These are phyloP conservation scores for Cricetomys ansorgei DNA, from an alignment of 2,113 vertebrate species.

Conservation along the genomic window DNA sequence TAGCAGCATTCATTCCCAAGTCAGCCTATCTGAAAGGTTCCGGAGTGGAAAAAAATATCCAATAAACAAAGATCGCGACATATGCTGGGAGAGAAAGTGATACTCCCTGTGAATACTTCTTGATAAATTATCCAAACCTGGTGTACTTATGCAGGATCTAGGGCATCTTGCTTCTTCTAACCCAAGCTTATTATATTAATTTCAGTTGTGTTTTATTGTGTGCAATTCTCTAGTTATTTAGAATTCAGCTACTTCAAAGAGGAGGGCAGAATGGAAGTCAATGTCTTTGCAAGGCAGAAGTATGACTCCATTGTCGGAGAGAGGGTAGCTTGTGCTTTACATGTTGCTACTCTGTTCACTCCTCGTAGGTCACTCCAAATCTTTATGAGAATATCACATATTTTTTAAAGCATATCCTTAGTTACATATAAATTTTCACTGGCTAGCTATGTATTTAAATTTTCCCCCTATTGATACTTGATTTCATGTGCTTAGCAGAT, in stretches of 20 bases:
- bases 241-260: slow-evolving; percentile 7
- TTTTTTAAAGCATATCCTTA: slow-evolving; percentile 73
- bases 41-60: slow-evolving; percentile 45
- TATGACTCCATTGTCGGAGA: slow-evolving; percentile 12
- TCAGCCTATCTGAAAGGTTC: slow-evolving; percentile 33
- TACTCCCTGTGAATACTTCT: slow-evolving; percentile 56
- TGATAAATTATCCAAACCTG: slow-evolving; percentile 60
- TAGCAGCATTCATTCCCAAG: slow-evolving; percentile 50
- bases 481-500: slow-evolving; percentile 73
- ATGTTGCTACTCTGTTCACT: slow-evolving; percentile 63
- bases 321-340: slow-evolving; percentile 74
- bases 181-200: slow-evolving; percentile 39
- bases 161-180: slow-evolving; percentile 7
- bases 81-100: slow-evolving; percentile 52
- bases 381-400: slow-evolving; percentile 79
- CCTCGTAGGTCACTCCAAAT: slow-evolving; percentile 67
- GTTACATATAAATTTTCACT: slow-evolving; percentile 76
- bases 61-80: slow-evolving; percentile 66
- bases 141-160: slow-evolving; percentile 30
- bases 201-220: slow-evolving; percentile 11
- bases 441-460: slow-evolving; percentile 62
- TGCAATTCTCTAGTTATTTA: background rate
- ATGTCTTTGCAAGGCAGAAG: slow-evolving; percentile 11
- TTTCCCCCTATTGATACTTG: slow-evolving; percentile 45
- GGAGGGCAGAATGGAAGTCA: slow-evolving; percentile 2